phyloP scores from a whole-genome alignment of 1,140 invertebrate species.

The Venturia canescens region DNA sequence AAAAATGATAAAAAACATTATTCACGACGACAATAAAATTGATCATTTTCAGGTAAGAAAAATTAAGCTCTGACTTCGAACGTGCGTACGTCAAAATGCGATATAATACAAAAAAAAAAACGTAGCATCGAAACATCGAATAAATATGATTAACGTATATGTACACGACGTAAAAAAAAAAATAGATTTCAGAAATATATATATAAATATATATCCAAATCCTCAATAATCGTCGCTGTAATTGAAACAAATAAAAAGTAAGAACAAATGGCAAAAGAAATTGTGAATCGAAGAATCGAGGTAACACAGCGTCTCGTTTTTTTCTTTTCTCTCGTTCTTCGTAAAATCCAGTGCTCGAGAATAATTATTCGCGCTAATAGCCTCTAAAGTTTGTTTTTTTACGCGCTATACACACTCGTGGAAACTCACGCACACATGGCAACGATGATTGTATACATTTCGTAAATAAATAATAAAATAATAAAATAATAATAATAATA shows the following conservation, averaged over 20 bases:
- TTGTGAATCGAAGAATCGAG: too few species aligned
- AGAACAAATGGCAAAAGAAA: too few species aligned
- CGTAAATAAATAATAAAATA: slow-evolving; percentile 27
- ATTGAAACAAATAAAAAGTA: slow-evolving; percentile 15
- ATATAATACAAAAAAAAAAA: slow-evolving; percentile 70
- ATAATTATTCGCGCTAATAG: too few species aligned
- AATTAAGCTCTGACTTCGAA: too few species aligned
- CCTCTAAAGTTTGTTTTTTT: slow-evolving; percentile 22
- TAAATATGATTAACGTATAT: slow-evolving; percentile 42
- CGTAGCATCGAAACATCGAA: slow-evolving; percentile 54
- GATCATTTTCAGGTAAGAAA: too few species aligned
- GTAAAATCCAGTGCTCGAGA: too few species aligned
- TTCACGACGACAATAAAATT: slow-evolving; percentile 58
- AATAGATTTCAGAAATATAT: slow-evolving; percentile 39
- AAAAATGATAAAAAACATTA: slow-evolving; percentile 57
- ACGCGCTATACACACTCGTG: slow-evolving; percentile 22
- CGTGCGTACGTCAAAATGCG: slow-evolving; percentile 58
- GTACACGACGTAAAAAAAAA: slow-evolving; percentile 28
- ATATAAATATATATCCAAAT: too few species aligned
- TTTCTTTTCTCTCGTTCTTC: too few species aligned
- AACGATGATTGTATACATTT: slow-evolving; percentile 65
- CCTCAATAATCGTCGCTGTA: too few species aligned
- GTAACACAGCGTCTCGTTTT: too few species aligned
- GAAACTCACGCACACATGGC: slow-evolving; percentile 80
- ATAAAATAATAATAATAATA: slow-evolving; percentile 28